These are phyloP conservation scores for Ectemnius continuus DNA, from an alignment of 2,888 invertebrate genomes.

Conservation along the genomic window DNA sequence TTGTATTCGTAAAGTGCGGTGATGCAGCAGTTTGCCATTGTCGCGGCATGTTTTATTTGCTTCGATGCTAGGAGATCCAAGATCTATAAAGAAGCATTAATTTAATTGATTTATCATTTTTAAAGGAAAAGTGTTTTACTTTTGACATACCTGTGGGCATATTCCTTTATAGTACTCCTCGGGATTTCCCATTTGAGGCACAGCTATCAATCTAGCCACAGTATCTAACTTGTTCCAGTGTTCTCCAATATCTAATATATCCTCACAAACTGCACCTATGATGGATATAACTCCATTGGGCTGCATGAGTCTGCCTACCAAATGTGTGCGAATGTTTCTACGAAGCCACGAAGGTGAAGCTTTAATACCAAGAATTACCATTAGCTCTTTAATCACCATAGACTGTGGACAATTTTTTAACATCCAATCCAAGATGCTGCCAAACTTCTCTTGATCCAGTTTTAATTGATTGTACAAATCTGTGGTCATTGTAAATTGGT, in stretches of 20 bases:
- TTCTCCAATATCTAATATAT: constrained; percentile 80
- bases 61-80: constrained; percentile 77
- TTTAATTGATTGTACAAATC: constrained; percentile 80
- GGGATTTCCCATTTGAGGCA: constrained; percentile 78
- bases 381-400: constrained; percentile 84
- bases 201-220: constrained; percentile 82
- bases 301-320: constrained; percentile 81
- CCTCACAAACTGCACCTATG: constrained; percentile 83
- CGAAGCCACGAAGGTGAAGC: constrained; percentile 83
- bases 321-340: constrained; percentile 81
- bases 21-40: constrained; percentile 81
- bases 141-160: constrained; percentile 72
- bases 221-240: constrained; percentile 85
- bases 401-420: constrained; percentile 81
- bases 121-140: constrained; percentile 13
- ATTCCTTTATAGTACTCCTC: constrained; percentile 79
- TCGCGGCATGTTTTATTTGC: constrained; percentile 77
- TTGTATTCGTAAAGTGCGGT: constrained; percentile 80
- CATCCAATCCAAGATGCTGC: constrained; percentile 79
- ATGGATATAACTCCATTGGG: constrained; percentile 84
- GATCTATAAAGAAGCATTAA: constrained; percentile 76
- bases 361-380: constrained; percentile 81
- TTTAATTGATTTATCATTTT: constrained; percentile 3
- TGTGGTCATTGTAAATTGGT: constrained; percentile 80
- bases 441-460: constrained; percentile 80